Conservation (phyloP, 2,888 invertebrate species). For the Bruchidius siliquastri region DNA sequence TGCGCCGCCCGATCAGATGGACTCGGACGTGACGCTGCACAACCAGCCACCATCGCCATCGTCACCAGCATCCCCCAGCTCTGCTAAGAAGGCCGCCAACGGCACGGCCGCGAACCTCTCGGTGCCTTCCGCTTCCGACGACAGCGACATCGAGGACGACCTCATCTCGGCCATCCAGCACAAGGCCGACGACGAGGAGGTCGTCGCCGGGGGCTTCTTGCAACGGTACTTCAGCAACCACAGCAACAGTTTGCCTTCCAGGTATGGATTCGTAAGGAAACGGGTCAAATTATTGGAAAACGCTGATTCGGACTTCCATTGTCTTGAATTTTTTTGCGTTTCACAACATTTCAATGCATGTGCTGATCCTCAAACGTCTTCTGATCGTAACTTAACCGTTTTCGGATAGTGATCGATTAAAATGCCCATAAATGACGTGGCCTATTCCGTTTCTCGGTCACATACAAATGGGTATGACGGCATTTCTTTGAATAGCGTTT, state of each 20-base stretch:
- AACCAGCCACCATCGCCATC: neutral
- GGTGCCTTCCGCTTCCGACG: constrained; percentile 30
- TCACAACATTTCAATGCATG: no score
- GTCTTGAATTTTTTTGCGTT: no score
- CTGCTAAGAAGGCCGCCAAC: constrained; percentile 12
- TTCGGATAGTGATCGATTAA: no score
- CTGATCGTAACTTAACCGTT: no score
- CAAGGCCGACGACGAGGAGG: constrained; percentile 53
- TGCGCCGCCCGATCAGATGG: constrained; percentile 12
- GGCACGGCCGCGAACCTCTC: constrained; percentile 11
- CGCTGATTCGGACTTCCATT: no score
- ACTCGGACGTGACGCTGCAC: constrained; percentile 14
- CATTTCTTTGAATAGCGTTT: no score
- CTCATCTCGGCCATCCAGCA: constrained; percentile 62
- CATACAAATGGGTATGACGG: no score
- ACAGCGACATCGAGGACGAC: constrained; percentile 60
- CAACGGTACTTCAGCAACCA: constrained; percentile 71
- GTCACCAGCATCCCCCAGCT: constrained; percentile 10
- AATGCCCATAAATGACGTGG: no score
- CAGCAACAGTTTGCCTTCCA: constrained; percentile 64
- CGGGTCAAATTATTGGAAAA: no score
- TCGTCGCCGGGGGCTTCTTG: constrained; percentile 58
- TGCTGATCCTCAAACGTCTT: no score
- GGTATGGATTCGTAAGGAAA: no score
- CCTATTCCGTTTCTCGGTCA: no score